phyloP scores from a whole-genome alignment of 2,113 vertebrate genomes.

The Aphyosemion australe region DNA sequence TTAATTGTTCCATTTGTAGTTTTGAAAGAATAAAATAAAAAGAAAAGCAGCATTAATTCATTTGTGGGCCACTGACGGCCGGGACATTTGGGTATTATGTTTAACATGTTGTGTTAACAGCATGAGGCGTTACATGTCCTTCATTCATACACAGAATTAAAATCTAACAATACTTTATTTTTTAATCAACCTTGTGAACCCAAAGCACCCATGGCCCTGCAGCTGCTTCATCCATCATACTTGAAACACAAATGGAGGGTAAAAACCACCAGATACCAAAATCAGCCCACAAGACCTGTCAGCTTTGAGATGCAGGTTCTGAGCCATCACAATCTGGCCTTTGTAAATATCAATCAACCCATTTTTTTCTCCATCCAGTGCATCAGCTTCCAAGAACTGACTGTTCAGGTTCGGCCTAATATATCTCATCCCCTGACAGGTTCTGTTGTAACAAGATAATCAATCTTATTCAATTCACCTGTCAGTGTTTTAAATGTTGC shows the following conservation, averaged over 20 bases:
- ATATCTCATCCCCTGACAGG: slow-evolving; percentile 1
- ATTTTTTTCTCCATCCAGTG: neutral
- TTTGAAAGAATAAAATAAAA: too few species aligned
- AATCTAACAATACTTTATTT: too few species aligned
- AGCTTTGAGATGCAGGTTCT: neutral
- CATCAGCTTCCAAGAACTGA: neutral
- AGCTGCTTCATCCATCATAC: neutral
- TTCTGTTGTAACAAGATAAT: neutral
- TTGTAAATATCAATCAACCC: neutral
- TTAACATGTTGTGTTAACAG: too few species aligned
- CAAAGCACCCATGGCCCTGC: neutral
- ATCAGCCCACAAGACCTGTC: neutral
- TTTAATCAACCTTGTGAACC: neutral
- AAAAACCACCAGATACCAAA: neutral
- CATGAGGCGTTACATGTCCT: too few species aligned
- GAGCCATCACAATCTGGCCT: neutral
- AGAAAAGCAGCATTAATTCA: too few species aligned
- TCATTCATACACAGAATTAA: too few species aligned
- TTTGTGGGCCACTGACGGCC: too few species aligned
- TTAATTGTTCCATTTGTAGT: too few species aligned
- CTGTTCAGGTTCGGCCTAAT: neutral
- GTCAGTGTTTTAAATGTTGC: neutral
- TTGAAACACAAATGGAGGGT: neutral
- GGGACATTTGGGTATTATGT: too few species aligned
- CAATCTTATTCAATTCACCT: slow-evolving; percentile 2